Evolutionary conservation across 1,140 invertebrate genomes (phyloP).

Genomic region (Battus philenor): DNA sequence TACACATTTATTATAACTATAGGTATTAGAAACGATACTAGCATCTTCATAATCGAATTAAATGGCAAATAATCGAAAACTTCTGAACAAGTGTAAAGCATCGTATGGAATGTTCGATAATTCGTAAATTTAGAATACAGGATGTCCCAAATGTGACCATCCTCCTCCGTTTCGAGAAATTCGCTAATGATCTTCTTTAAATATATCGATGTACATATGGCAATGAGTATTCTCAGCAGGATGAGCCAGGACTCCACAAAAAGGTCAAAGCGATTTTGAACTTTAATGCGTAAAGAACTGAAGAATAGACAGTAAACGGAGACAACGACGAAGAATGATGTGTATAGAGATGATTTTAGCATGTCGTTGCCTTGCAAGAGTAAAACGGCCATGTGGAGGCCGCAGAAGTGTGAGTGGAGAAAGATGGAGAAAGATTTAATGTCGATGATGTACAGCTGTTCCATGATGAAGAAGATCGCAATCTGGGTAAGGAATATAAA

Average conservation of each 20-base stretch:
- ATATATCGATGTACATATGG: constrained; percentile 32
- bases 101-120: constrained; percentile 88
- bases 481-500: constrained; percentile 86
- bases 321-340: constrained; percentile 53
- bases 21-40: constrained; percentile 78
- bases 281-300: constrained; percentile 42
- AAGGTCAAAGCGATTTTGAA: constrained; percentile 41
- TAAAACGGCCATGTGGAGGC: constrained; percentile 69
- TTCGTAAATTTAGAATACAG: constrained; percentile 84
- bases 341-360: constrained; percentile 82
- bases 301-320: constrained; percentile 51
- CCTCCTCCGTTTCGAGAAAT: constrained; percentile 65
- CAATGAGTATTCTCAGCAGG: constrained; percentile 37
- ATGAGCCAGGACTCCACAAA: constrained; percentile 42
- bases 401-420: constrained; percentile 78
- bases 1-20: constrained; percentile 56
- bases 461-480: constrained; percentile 79
- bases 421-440: constrained; percentile 67
- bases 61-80: constrained; percentile 89
- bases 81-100: constrained; percentile 88
- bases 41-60: constrained; percentile 71
- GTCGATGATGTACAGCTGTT: constrained; percentile 79
- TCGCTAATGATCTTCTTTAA: constrained; percentile 50
- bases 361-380: constrained; percentile 76
- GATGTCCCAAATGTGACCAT: constrained; percentile 87